Evolutionary conservation across 1,140 invertebrate species (phyloP).

Genomic region (Pomacea maculata): DNA sequence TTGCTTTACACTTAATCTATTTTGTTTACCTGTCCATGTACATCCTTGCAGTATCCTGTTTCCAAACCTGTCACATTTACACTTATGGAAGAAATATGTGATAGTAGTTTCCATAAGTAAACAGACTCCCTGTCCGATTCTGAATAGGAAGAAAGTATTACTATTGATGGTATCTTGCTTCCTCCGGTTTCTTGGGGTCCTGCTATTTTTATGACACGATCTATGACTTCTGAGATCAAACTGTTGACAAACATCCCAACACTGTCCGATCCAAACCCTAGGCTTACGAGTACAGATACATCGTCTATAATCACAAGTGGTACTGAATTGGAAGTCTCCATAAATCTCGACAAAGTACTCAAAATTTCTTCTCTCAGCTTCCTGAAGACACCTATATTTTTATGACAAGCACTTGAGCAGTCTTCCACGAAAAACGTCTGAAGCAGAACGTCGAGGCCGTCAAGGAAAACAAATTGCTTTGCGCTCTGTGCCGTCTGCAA

Average conservation of each 20-base stretch:
- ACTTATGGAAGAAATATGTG: conserved; percentile 30
- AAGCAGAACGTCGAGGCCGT: conserved; percentile 41
- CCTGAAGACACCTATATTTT: conserved; percentile 7
- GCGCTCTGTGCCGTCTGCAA: conserved; percentile 31
- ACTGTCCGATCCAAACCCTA: conserved; percentile 30
- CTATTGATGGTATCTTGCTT: conserved; percentile 22
- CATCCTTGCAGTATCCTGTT: conserved; percentile 52
- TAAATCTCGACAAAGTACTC: conserved; percentile 1
- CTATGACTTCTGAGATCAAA: background rate
- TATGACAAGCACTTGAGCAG: background rate
- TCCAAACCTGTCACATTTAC: conserved; percentile 37
- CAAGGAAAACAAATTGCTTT: conserved; percentile 40
- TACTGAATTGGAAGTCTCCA: background rate
- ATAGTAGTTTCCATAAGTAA: conserved; percentile 30
- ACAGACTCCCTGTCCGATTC: conserved; percentile 35
- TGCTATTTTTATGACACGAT: background rate
- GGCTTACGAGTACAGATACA: conserved; percentile 36
- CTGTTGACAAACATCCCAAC: conserved; percentile 33
- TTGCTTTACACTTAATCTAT: background rate
- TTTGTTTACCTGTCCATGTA: conserved; percentile 50
- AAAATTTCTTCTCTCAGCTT: conserved; percentile 10
- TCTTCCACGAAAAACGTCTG: conserved; percentile 14
- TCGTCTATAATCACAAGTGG: conserved; percentile 40
- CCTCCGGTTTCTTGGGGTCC: background rate
- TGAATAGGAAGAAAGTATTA: conserved; percentile 28